A percentile compares a stretch with the other conserved stretches of the same genome.
Conservation (phyloP, 2,113 vertebrate species). For the Callospermophilus lateralis region DNA sequence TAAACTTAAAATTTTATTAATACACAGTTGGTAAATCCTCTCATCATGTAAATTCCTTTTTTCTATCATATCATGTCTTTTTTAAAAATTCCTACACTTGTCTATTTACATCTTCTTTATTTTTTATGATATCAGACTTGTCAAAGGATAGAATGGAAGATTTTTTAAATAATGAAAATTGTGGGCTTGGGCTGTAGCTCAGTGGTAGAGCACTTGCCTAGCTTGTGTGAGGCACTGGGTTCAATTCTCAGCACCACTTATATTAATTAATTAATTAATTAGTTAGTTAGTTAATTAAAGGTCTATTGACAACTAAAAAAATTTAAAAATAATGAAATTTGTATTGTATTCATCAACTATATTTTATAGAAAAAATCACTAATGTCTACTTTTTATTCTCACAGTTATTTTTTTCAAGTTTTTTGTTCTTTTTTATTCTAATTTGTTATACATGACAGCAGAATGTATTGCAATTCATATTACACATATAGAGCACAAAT, state of each 20-base stretch:
- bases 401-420: neutral
- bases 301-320: too few species aligned
- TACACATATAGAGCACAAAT: too few species aligned
- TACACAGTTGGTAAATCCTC: neutral
- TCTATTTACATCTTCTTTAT: neutral
- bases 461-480: too few species aligned
- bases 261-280: too few species aligned
- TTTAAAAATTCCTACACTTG: neutral
- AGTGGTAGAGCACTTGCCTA: too few species aligned
- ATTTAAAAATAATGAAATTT: too few species aligned
- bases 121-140: conserved; percentile 21
- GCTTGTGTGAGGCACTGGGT: too few species aligned
- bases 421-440: neutral
- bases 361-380: neutral
- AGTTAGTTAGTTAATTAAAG: too few species aligned
- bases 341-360: neutral
- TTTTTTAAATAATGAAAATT: conserved; percentile 32
- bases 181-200: too few species aligned
- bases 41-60: neutral
- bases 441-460: too few species aligned
- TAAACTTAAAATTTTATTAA: neutral
- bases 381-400: neutral
- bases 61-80: neutral
- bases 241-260: too few species aligned
- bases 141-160: neutral